phyloP scores from a whole-genome alignment of 1,140 invertebrate species.

The Xylocopa sonorina region DNA sequence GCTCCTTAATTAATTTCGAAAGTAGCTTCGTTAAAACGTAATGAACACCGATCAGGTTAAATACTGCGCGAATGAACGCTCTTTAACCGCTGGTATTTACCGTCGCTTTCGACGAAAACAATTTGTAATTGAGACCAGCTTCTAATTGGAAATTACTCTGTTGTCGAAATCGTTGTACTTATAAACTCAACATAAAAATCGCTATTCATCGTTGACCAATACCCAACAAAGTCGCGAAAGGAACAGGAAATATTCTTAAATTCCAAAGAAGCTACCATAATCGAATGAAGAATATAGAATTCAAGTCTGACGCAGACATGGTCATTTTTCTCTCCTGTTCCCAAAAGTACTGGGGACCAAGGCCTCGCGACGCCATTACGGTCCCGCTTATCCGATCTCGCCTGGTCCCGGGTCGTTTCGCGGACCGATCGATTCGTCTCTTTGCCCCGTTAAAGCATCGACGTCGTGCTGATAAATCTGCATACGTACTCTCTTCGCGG shows the following conservation, averaged over 20 bases:
- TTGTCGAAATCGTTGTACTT: not conserved
- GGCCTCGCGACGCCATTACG: no score
- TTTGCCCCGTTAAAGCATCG: slow-evolving; percentile 18
- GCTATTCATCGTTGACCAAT: no score
- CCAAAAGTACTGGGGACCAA: no score
- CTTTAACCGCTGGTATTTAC: not conserved
- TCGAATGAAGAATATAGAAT: no score
- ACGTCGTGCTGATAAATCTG: slow-evolving; percentile 32
- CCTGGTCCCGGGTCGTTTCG: not conserved
- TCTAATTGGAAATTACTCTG: not conserved
- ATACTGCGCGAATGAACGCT: not conserved
- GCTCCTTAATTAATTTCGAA: slow-evolving; percentile 9
- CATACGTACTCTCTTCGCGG: slow-evolving; percentile 4
- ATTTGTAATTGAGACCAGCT: not conserved
- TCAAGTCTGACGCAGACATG: no score
- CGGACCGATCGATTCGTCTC: slow-evolving; percentile 7
- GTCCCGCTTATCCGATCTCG: not conserved
- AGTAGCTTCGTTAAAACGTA: slow-evolving; percentile 19
- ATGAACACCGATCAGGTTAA: slow-evolving; percentile 20
- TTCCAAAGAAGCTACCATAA: no score
- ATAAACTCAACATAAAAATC: no score
- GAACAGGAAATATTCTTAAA: no score
- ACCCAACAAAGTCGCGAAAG: no score
- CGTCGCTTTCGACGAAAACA: not conserved
- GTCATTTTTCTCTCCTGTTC: no score